Conservation (phyloP, 2,888 invertebrate species). For the Pseudanteris insignis region DNA sequence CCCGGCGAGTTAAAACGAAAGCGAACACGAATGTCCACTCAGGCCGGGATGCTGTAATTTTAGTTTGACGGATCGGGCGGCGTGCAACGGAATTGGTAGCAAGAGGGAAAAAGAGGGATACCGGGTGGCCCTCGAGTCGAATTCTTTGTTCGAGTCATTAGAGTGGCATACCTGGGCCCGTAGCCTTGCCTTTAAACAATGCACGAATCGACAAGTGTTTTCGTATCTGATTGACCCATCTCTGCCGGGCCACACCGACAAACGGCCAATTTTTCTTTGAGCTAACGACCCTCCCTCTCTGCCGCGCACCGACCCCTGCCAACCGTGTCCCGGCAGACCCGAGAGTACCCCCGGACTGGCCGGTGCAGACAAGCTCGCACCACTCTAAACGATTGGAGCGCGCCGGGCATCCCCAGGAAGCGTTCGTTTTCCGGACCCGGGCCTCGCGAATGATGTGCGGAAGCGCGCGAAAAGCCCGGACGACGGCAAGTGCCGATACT, state of each 20-base stretch:
- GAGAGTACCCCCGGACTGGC: slow-evolving; percentile 3
- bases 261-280: slow-evolving; percentile 60
- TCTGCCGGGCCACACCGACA: slow-evolving; percentile 48
- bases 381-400: slow-evolving; percentile 8
- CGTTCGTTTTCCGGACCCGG: background rate
- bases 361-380: slow-evolving; percentile 30
- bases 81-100: slow-evolving; percentile 41
- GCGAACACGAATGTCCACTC: slow-evolving; percentile 51
- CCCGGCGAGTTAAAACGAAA: slow-evolving; percentile 29
- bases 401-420: too few species aligned
- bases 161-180: slow-evolving; percentile 60
- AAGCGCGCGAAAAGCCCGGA: slow-evolving; percentile 18
- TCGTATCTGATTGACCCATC: slow-evolving; percentile 64
- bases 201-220: slow-evolving; percentile 58
- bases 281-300: slow-evolving; percentile 53
- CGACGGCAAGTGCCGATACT: slow-evolving; percentile 2
- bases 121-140: slow-evolving; percentile 46
- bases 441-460: slow-evolving; percentile 8
- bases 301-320: slow-evolving; percentile 20
- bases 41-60: slow-evolving; percentile 38
- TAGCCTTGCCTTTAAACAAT: slow-evolving; percentile 57
- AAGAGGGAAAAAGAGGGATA: too few species aligned
- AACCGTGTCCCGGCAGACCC: too few species aligned
- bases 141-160: slow-evolving; percentile 58
- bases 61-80: slow-evolving; percentile 40